Percentiles rank a stretch among this genome's conserved stretches.
Conservation (phyloP, 2,113 vertebrate genomes). For the Ginglymostoma cirratum region DNA sequence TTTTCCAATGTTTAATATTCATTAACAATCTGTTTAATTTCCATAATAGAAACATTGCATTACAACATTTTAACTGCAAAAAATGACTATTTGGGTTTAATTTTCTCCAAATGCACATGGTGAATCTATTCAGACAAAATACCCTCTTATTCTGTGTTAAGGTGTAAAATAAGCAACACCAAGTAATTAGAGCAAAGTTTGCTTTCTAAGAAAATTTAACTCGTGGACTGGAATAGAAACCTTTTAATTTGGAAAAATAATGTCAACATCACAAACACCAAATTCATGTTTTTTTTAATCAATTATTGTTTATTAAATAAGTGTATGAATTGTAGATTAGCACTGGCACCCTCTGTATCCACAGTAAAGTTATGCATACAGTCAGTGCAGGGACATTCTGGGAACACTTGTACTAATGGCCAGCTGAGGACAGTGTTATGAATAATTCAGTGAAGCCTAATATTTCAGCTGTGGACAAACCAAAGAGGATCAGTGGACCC, state of each 20-base stretch:
- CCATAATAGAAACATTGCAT: background rate
- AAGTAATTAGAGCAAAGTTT: background rate
- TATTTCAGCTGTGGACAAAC: conserved; percentile 33
- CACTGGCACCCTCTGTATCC: conserved; percentile 23
- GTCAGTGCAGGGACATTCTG: conserved; percentile 34
- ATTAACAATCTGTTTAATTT: background rate
- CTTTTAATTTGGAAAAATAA: conserved; percentile 7
- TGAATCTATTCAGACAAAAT: background rate
- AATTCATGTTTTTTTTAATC: background rate
- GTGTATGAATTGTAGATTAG: conserved; percentile 19
- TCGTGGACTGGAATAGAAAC: background rate
- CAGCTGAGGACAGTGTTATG: conserved; percentile 34
- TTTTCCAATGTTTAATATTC: background rate
- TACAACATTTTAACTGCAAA: background rate
- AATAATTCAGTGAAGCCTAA: conserved; percentile 34
- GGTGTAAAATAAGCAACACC: background rate
- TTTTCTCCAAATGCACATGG: background rate
- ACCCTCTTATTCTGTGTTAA: background rate
- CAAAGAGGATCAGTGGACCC: background rate
- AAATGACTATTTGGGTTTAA: background rate
- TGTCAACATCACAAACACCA: background rate
- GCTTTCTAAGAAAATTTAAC: background rate
- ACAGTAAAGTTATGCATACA: conserved; percentile 35
- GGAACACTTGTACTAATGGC: conserved; percentile 34
- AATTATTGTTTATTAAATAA: background rate